Evolutionary conservation across 2,113 vertebrate species (phyloP).

Genomic region (Anguilla japonica): DNA sequence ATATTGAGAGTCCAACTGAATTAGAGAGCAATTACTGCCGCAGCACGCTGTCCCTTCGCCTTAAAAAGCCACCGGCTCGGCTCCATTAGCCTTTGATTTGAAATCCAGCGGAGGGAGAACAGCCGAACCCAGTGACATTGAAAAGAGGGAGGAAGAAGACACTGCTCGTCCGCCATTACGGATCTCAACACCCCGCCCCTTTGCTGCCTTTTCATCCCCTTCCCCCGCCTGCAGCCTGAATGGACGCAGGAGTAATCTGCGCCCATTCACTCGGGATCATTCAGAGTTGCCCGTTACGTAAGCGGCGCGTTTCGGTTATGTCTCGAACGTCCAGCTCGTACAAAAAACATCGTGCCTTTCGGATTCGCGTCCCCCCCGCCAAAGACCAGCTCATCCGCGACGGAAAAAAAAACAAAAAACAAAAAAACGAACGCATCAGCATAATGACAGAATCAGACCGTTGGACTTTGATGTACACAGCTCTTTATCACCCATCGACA

Average conservation of each 20-base stretch:
- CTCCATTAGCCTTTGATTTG: constrained; percentile 56
- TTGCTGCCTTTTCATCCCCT: not conserved
- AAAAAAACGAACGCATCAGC: not conserved
- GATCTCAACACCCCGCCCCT: not conserved
- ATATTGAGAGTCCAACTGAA: constrained; percentile 60
- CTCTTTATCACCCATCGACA: constrained; percentile 26
- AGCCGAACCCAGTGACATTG: constrained; percentile 30
- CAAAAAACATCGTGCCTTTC: not conserved
- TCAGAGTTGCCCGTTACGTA: not conserved
- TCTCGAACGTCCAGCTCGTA: not conserved
- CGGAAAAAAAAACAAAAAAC: not conserved
- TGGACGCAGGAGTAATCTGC: not conserved
- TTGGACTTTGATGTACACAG: constrained; percentile 32
- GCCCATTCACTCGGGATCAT: not conserved
- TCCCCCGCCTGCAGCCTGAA: not conserved
- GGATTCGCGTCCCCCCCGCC: not conserved
- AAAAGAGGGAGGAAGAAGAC: constrained; percentile 27
- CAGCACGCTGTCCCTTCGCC: constrained; percentile 50
- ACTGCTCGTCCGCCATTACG: not conserved
- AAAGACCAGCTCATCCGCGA: not conserved
- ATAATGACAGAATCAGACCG: not conserved
- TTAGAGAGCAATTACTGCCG: constrained; percentile 58
- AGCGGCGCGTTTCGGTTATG: not conserved
- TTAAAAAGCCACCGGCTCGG: constrained; percentile 56
- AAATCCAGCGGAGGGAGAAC: constrained; percentile 44